Conservation (phyloP, 2,888 invertebrate species). For the Athalia cordata region DNA sequence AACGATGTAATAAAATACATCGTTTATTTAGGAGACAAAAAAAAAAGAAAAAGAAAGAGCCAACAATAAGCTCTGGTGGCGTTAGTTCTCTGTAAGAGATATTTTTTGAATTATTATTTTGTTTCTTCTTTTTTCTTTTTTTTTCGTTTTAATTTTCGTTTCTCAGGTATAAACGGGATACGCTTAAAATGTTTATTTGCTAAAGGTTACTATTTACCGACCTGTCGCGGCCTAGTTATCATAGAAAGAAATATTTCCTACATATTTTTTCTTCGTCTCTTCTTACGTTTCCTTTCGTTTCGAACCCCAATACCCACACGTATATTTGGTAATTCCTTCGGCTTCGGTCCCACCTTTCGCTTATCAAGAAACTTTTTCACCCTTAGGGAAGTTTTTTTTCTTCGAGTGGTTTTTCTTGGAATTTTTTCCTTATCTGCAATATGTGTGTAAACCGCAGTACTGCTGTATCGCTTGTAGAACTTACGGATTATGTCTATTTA, state of each 20-base stretch:
- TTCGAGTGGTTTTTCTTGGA: no score
- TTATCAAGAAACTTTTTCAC: slow-evolving; percentile 1
- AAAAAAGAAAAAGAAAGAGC: no score
- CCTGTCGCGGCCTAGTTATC: slow-evolving; percentile 33
- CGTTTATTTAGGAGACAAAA: no score
- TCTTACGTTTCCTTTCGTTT: no score
- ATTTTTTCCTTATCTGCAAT: slow-evolving; percentile 5
- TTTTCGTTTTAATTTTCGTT: no score
- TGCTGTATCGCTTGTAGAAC: slow-evolving; percentile 14
- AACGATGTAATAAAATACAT: no score
- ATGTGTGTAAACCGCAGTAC: neutral
- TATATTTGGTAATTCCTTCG: no score
- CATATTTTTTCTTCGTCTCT: neutral
- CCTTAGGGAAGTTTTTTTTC: neutral
- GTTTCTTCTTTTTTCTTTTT: no score
- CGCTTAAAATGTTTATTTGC: slow-evolving; percentile 18
- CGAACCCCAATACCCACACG: no score
- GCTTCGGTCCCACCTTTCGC: no score
- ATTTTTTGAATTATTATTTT: neutral
- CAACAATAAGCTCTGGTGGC: no score
- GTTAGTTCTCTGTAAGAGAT: neutral
- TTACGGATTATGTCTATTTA: slow-evolving; percentile 40
- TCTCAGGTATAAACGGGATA: neutral
- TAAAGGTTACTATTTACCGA: slow-evolving; percentile 32
- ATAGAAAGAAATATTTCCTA: slow-evolving; percentile 3